A percentile compares a stretch with the other conserved stretches of the same genome.
phyloP scores from a whole-genome alignment of 2,113 vertebrate species.

The Equus przewalskii region DNA sequence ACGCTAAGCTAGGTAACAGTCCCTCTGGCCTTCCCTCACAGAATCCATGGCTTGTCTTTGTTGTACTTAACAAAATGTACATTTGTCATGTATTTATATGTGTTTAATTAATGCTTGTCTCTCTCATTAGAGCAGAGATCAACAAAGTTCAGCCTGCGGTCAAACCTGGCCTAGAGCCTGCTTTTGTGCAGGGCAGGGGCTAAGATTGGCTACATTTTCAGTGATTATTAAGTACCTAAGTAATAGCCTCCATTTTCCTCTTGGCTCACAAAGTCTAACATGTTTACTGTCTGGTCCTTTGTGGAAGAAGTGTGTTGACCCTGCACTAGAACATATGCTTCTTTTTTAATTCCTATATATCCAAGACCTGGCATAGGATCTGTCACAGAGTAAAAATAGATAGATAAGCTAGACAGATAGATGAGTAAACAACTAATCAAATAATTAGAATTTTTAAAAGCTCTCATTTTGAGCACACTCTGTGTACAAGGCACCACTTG shows the following conservation, averaged over 20 bases:
- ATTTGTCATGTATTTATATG: background rate
- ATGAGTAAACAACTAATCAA: background rate
- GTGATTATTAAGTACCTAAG: background rate
- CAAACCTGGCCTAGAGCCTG: background rate
- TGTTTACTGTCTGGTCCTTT: background rate
- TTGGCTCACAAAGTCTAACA: background rate
- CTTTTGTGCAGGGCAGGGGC: background rate
- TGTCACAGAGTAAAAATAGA: background rate
- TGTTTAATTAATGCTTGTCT: background rate
- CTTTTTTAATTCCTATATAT: background rate
- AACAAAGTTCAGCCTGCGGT: background rate
- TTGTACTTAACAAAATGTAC: background rate
- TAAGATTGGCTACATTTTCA: background rate
- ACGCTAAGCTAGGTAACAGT: background rate
- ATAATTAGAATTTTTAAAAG: background rate
- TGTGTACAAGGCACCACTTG: background rate
- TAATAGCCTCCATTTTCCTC: background rate
- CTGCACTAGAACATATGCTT: accelerated
- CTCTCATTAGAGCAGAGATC: background rate
- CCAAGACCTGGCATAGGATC: background rate
- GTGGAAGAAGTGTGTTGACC: background rate
- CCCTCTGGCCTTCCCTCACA: background rate
- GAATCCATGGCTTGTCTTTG: background rate
- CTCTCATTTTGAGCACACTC: background rate
- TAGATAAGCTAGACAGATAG: background rate